Conservation (phyloP, 1,140 invertebrate genomes). For the Orius laevigatus region DNA sequence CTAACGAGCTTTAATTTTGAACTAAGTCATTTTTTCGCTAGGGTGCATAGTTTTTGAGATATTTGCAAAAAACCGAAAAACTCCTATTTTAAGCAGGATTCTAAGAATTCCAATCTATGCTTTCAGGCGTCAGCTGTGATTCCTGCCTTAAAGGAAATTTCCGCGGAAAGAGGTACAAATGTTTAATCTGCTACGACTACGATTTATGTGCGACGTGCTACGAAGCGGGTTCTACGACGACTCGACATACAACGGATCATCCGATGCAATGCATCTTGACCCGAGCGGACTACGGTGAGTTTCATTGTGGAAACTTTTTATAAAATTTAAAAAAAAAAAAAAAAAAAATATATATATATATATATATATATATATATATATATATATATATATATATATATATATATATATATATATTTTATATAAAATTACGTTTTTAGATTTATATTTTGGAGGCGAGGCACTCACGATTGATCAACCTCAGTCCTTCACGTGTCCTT, state of each 20-base stretch:
- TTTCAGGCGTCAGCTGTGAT: slow-evolving; percentile 93
- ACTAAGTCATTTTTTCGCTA: too few species aligned
- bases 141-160: slow-evolving; percentile 97
- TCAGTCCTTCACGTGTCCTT: slow-evolving; percentile 91
- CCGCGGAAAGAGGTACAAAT: slow-evolving; percentile 92
- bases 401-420: slow-evolving; percentile 9
- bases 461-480: slow-evolving; percentile 70
- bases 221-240: slow-evolving; percentile 82
- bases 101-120: too few species aligned
- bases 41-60: too few species aligned
- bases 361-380: background rate
- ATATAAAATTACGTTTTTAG: slow-evolving; percentile 32
- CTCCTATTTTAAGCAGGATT: too few species aligned
- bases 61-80: too few species aligned
- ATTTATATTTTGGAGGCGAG: slow-evolving; percentile 91
- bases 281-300: slow-evolving; percentile 82
- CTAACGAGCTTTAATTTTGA: too few species aligned
- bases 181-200: slow-evolving; percentile 97
- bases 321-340: background rate
- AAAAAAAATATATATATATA: background rate
- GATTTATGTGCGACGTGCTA: slow-evolving; percentile 94
- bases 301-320: background rate
- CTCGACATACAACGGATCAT: slow-evolving; percentile 85
- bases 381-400: background rate
- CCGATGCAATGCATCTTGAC: slow-evolving; percentile 98